Evolutionary conservation across 2,888 invertebrate genomes (phyloP).

Genomic region (Tromatobia lineatoria): DNA sequence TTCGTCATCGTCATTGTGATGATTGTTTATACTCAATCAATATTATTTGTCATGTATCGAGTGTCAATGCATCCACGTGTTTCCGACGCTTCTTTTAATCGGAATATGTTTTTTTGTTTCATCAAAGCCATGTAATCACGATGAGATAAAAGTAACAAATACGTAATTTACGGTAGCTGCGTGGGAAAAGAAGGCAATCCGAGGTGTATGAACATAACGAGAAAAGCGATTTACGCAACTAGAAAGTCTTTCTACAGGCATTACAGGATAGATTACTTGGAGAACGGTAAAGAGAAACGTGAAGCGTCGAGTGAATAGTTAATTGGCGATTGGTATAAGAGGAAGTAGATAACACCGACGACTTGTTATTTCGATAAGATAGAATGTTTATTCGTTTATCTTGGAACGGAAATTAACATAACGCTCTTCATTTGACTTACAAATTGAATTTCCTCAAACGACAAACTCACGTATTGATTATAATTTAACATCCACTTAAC

Average conservation of each 20-base stretch:
- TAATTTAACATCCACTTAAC: background rate
- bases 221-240: conserved; percentile 55
- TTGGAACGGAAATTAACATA: background rate
- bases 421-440: background rate
- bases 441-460: background rate
- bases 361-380: background rate
- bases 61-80: background rate
- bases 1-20: background rate
- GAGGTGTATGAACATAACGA: conserved; percentile 36
- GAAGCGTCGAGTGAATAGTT: background rate
- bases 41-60: background rate
- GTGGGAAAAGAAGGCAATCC: conserved; percentile 17
- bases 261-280: conserved; percentile 39
- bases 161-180: conserved; percentile 28
- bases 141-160: background rate
- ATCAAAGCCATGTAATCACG: background rate
- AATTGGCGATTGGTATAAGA: background rate
- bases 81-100: background rate
- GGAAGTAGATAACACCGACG: background rate
- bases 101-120: background rate
- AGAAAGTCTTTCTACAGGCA: conserved; percentile 63
- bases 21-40: conserved; percentile 20
- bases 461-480: background rate
- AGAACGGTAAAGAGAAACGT: conserved; percentile 22
- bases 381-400: background rate